Evolutionary conservation across 2,113 vertebrate genomes (phyloP).

Genomic region (Falcunculus frontatus): DNA sequence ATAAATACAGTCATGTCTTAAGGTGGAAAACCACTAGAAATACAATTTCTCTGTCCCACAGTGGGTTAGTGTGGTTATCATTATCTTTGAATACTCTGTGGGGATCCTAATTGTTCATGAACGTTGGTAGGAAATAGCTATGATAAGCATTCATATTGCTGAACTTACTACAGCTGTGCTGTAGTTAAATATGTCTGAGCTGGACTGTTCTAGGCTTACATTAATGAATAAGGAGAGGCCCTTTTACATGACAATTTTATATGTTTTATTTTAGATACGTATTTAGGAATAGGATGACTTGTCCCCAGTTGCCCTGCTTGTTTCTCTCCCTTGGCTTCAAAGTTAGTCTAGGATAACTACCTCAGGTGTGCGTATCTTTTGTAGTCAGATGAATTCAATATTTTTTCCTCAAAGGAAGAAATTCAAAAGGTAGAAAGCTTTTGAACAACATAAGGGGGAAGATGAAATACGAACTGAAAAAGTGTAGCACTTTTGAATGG

Average conservation of each 20-base stretch:
- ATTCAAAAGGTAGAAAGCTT: slow-evolving; percentile 10
- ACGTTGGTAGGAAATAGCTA: neutral
- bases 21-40: neutral
- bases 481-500: neutral
- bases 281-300: neutral
- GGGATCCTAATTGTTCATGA: neutral
- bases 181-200: neutral
- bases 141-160: neutral
- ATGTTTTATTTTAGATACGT: neutral
- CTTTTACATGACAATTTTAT: neutral
- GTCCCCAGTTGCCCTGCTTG: neutral
- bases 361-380: neutral
- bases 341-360: neutral
- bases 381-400: neutral
- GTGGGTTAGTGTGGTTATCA: neutral
- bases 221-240: neutral
- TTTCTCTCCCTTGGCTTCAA: neutral
- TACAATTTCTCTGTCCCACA: neutral
- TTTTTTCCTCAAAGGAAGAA: neutral
- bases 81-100: neutral
- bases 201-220: neutral
- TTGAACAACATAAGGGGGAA: neutral
- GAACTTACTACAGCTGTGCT: neutral
- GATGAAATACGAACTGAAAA: neutral
- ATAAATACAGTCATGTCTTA: neutral